Evolutionary conservation across 92 coral and sea anemone genomes (phyloP), one percentile per base, ranked within the genome.

Genomic region (Zoanthus solanderi): DNA sequence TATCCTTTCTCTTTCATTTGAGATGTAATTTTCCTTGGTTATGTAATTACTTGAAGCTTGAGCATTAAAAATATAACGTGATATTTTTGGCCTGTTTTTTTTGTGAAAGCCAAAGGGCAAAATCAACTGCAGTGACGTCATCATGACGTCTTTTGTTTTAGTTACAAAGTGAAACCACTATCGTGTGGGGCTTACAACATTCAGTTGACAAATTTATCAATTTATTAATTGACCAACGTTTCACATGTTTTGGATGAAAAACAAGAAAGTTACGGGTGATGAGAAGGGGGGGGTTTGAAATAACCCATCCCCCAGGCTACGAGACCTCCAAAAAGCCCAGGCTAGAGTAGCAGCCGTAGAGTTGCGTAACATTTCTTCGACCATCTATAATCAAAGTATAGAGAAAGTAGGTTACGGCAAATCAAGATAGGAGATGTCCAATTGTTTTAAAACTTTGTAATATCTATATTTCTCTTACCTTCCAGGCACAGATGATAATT

Each of bases 401-500:
- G 58, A 53, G 58, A 53, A 53, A 53, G 58, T 53, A 53, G 58
- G 15, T 53, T 53, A 53, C 58, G 58, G 58, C 58, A 53, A 53
- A 53, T 53, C 58, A 53, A 53, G 58, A 53, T 53, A 53, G 58
- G 58, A 53, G 58, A 53, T 53, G 58, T 53, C 58, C 58, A 53
- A 53, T 53, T 53, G 58, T 53, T 53, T 53, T 53, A 53, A 53
- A 53, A 53, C 58, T 53, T 53, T 53, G 58, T 53, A 53, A 53
- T 53, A 53, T 53, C 58, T 53, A 53, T 53, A 53, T 53, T 53
- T 53, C 58, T 53, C 58, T 53, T 53, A 53, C 58, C 58, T 58
- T 58, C 3, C 65, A 84, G 88, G 88, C 79, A 44, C 7, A 45
- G 9, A 72, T 85, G 88, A 85, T 85, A 11, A 74, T 53, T 31